Conservation (phyloP, 2,797 vertebrate species). For the Diceros bicornis region DNA sequence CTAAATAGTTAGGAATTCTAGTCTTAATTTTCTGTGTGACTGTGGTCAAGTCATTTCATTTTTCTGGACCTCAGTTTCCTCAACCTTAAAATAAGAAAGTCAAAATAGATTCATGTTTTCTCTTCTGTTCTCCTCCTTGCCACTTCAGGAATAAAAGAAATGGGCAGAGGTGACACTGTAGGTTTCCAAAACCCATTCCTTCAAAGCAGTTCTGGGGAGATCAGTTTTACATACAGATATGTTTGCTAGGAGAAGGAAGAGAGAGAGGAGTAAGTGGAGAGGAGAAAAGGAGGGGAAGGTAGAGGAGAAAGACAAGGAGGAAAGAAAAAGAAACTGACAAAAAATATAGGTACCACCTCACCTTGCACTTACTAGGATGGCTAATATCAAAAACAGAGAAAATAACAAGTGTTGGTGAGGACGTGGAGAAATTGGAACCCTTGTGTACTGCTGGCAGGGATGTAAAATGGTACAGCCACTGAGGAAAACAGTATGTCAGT, state of each 20-base stretch:
- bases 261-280: neutral
- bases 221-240: neutral
- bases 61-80: slow-evolving; percentile 7
- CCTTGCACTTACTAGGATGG: neutral
- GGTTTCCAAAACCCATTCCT: neutral
- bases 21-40: neutral
- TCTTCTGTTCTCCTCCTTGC: neutral
- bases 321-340: neutral
- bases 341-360: no score
- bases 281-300: no score
- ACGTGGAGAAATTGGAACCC: neutral
- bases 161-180: neutral
- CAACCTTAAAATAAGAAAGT: neutral
- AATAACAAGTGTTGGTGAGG: neutral
- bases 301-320: neutral
- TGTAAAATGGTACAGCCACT: neutral
- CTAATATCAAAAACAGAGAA: neutral
- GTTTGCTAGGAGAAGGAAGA: neutral
- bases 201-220: neutral
- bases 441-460: neutral
- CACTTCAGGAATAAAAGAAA: neutral
- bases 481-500: neutral
- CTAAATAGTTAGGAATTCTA: neutral
- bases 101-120: neutral
- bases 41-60: neutral